Evolutionary conservation across 2,888 invertebrate genomes (phyloP).

Genomic region (Lasioglossum lativentre): DNA sequence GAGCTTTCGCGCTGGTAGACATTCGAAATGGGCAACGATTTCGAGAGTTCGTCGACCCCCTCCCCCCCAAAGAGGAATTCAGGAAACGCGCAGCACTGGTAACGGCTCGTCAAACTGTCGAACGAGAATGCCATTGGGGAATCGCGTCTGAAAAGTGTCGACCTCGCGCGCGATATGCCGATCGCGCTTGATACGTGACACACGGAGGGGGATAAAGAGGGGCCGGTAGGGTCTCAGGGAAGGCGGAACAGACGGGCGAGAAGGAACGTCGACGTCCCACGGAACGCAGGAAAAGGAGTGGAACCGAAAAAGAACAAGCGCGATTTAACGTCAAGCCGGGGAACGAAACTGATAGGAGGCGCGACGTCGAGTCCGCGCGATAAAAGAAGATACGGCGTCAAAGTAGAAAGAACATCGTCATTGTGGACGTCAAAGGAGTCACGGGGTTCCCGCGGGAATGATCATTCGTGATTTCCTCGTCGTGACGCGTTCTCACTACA

Average conservation of each 20-base stretch:
- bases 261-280: conserved; percentile 31
- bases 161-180: conserved; percentile 3
- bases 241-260: conserved; percentile 31
- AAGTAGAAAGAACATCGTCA: conserved; percentile 67
- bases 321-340: conserved; percentile 53
- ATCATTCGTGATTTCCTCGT: conserved; percentile 53
- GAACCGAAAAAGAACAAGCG: conserved; percentile 55
- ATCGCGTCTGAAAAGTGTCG: neutral
- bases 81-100: neutral
- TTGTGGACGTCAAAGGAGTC: conserved; percentile 63
- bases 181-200: conserved; percentile 25
- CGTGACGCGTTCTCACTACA: conserved; percentile 34
- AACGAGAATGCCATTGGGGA: neutral
- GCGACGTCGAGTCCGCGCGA: conserved; percentile 55
- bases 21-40: neutral
- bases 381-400: conserved; percentile 59
- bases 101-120: conserved; percentile 14
- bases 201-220: neutral
- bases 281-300: conserved; percentile 34
- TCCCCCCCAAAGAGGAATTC: neutral
- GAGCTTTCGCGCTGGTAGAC: neutral
- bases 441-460: conserved; percentile 54
- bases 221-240: neutral
- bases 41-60: neutral
- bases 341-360: conserved; percentile 60